A percentile compares a stretch with the other conserved stretches of the same genome.
Evolutionary conservation across 1,140 invertebrate species (phyloP).

Genomic region (Eupristina koningsbergeri): DNA sequence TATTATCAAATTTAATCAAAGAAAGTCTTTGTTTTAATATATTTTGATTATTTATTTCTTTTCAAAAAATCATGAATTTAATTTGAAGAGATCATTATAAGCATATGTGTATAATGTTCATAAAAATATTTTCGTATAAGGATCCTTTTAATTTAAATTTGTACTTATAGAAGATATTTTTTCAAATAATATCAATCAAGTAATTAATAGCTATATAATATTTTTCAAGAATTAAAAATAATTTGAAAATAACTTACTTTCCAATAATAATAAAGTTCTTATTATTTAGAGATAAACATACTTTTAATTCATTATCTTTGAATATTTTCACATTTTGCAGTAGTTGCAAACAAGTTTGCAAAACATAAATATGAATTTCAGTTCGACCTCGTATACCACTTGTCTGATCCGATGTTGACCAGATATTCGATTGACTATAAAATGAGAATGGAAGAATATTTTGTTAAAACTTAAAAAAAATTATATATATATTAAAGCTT

Average conservation of each 20-base stretch:
- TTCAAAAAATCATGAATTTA: too few species aligned
- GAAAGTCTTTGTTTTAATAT: too few species aligned
- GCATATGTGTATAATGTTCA: too few species aligned
- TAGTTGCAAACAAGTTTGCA: slow-evolving; percentile 67
- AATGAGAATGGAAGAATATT: background rate
- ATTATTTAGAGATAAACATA: slow-evolving; percentile 54
- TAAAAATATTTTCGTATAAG: too few species aligned
- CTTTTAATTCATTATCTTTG: slow-evolving; percentile 60
- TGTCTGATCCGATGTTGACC: slow-evolving; percentile 65
- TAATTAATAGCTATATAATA: too few species aligned
- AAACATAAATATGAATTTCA: slow-evolving; percentile 70
- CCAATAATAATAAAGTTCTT: slow-evolving; percentile 64
- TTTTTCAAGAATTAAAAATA: too few species aligned
- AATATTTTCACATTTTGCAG: slow-evolving; percentile 65
- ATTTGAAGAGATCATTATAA: too few species aligned
- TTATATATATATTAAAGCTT: background rate
- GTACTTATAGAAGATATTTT: too few species aligned
- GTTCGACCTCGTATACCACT: slow-evolving; percentile 65
- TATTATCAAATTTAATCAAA: too few species aligned
- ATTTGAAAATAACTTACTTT: slow-evolving; percentile 55
- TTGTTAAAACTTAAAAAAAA: background rate
- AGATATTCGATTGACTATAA: slow-evolving; percentile 64
- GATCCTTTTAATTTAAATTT: too few species aligned
- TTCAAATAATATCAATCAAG: too few species aligned
- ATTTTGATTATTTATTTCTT: too few species aligned